Evolutionary conservation across 2,888 invertebrate species (phyloP).

Genomic region (Athetis lepigone): DNA sequence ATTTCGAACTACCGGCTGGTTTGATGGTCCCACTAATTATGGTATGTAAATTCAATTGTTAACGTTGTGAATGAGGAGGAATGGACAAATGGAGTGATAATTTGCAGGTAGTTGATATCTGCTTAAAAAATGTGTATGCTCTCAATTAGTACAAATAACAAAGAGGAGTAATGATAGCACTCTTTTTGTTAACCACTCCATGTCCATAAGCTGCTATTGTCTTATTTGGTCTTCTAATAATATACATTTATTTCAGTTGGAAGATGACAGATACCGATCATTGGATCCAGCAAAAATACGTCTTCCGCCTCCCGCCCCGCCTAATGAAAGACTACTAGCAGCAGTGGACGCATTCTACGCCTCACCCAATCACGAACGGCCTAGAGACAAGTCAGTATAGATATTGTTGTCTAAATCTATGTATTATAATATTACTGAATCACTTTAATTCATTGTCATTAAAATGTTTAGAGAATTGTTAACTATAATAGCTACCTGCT

Average conservation of each 20-base stretch:
- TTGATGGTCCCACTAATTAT: constrained; percentile 99
- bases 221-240: background rate
- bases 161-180: constrained; percentile 14
- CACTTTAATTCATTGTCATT: too few species aligned
- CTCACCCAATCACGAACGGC: constrained; percentile 98
- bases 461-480: too few species aligned
- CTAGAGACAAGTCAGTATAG: constrained; percentile 95
- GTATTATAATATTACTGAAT: too few species aligned
- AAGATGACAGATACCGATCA: constrained; percentile 97
- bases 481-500: too few species aligned
- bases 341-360: constrained; percentile 99
- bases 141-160: background rate
- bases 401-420: background rate
- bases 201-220: background rate
- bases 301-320: constrained; percentile 98
- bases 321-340: constrained; percentile 97
- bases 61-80: constrained; percentile 7
- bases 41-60: constrained; percentile 82
- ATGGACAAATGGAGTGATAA: constrained; percentile 44
- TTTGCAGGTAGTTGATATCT: constrained; percentile 2
- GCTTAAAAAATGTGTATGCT: constrained; percentile 11
- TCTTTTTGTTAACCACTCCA: constrained; percentile 34
- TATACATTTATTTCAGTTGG: constrained; percentile 89
- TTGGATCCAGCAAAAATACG: constrained; percentile 97
- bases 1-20: constrained; percentile 99